Percentiles rank a stretch among this genome's conserved stretches.
phyloP scores from a whole-genome alignment of 2,888 invertebrate species.

The Therioaphis trifolii region DNA sequence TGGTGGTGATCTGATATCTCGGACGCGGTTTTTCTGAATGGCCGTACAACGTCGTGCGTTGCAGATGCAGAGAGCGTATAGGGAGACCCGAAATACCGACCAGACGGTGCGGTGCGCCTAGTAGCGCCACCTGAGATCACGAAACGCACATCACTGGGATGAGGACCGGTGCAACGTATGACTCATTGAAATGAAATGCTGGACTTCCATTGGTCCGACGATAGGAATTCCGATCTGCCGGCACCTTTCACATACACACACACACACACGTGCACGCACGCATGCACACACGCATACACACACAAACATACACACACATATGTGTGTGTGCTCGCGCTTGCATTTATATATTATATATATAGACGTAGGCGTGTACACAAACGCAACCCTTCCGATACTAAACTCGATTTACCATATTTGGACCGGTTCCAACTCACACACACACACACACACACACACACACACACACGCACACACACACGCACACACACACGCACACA shows the following conservation, averaged over 20 bases:
- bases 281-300: not conserved
- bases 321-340: too few species aligned
- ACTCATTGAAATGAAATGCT: constrained; percentile 51
- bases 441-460: too few species aligned
- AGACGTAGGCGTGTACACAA: constrained; percentile 53
- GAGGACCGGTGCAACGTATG: constrained; percentile 26
- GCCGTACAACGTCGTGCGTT: not conserved
- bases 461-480: too few species aligned
- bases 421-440: constrained; percentile 51
- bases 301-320: too few species aligned
- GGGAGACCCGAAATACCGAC: constrained; percentile 20
- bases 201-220: constrained; percentile 42
- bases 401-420: constrained; percentile 57
- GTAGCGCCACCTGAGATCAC: constrained; percentile 56
- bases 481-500: not conserved
- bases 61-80: too few species aligned
- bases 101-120: constrained; percentile 52
- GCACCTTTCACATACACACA: constrained; percentile 53
- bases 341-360: not conserved
- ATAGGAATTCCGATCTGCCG: constrained; percentile 55
- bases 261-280: not conserved
- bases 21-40: constrained; percentile 53
- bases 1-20: constrained; percentile 26
- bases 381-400: constrained; percentile 47
- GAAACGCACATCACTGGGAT: constrained; percentile 5